Evolutionary conservation across 2,888 invertebrate genomes (phyloP).

Genomic region (Scaeva pyrastri): DNA sequence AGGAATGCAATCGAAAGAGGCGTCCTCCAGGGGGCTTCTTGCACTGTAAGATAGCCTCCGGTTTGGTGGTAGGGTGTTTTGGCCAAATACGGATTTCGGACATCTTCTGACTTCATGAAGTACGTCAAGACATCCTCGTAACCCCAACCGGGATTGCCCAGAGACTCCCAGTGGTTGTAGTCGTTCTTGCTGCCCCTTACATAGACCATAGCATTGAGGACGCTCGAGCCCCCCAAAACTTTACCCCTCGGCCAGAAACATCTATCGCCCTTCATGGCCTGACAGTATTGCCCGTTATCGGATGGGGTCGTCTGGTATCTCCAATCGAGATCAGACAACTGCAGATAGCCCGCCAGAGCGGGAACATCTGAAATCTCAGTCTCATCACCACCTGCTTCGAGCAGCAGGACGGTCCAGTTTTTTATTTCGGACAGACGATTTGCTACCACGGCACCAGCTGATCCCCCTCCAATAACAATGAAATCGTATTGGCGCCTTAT

Average conservation of each 20-base stretch:
- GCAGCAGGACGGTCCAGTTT: constrained; percentile 92
- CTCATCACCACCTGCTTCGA: constrained; percentile 95
- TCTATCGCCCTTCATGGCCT: constrained; percentile 93
- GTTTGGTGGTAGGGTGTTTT: constrained; percentile 90
- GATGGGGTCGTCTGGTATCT: constrained; percentile 94
- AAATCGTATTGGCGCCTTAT: constrained; percentile 92
- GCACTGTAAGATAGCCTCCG: constrained; percentile 93
- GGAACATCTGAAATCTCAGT: constrained; percentile 95
- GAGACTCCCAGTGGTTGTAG: constrained; percentile 93
- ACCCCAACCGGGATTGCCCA: constrained; percentile 94
- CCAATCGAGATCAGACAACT: constrained; percentile 95
- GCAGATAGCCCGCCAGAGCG: constrained; percentile 92
- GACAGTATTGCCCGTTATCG: constrained; percentile 91
- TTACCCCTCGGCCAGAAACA: constrained; percentile 97
- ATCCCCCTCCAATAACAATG: constrained; percentile 93
- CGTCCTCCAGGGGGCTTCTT: constrained; percentile 93
- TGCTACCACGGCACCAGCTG: constrained; percentile 95
- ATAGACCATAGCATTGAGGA: constrained; percentile 96
- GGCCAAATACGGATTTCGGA: constrained; percentile 92
- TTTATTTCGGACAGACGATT: constrained; percentile 91
- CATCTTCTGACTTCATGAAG: constrained; percentile 94
- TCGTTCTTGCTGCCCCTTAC: constrained; percentile 94
- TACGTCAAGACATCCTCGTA: constrained; percentile 92
- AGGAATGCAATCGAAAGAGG: constrained; percentile 93
- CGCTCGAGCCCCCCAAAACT: constrained; percentile 94